Base-by-base conservation (phyloP, 2,797 vertebrate species). In the Sebastes aleutianus region DNA sequence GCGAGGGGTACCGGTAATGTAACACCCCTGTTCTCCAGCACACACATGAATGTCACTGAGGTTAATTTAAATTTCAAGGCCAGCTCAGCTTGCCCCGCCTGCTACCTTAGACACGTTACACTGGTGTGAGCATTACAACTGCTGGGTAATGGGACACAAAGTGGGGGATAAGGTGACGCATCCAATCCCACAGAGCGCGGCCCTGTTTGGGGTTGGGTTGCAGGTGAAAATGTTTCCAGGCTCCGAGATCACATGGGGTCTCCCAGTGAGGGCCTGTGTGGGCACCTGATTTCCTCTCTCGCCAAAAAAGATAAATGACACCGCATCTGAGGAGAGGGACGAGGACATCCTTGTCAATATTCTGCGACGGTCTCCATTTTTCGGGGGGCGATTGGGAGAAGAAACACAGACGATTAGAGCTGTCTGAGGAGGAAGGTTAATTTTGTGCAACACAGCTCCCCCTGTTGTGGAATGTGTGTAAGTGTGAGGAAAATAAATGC, bases 31-130 rank as follows among this genome's bases (percentile, higher is more conserved):
- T 87, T 91, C 85, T 73, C 88, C 87, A 22, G 91, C 92, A 88
- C 90, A 92, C 91, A 94, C 91, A 94, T 78, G 92, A 93, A 93
- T 92, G 94, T 91, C 76, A 61, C 91, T 89, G 90, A 91, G 93
- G 92, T 95, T 95, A 87, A 95, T 94, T 96, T 95, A 96, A 92
- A 95, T 96, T 93, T 93, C 93, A 94, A 94, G 87, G 70, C 74
- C 89, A 63, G 91, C 88, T 92, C 93, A 70, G 83, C 71, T 91
- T 90, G 90, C 93, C 85, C 91, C 82, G 75, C 86, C 90, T 71
- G 89, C 91, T 89, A 63, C 89, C 88, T 83, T 63, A 78, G 94
- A 95, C 94, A 92, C 80, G 92, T 91, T 92, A 95, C 93, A 93
- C 93, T 93, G 94, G 93, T 92, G 94, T 95, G 94, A 95, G 93